Conservation (phyloP, 1,140 invertebrate species). For the Melipona quadrifasciata region DNA sequence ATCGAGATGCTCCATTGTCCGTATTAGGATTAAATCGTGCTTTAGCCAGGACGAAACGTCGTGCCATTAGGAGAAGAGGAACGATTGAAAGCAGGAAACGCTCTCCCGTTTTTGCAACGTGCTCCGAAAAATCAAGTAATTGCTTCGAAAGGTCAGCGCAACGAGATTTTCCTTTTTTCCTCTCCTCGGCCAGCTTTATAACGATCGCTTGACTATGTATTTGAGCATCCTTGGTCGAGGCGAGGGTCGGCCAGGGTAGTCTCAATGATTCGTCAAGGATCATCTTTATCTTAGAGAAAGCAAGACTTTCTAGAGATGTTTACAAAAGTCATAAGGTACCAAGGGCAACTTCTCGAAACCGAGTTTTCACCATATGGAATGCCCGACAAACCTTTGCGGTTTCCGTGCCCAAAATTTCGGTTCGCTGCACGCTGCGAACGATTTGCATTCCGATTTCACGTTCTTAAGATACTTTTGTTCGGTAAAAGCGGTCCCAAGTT, state of each 20-base stretch:
- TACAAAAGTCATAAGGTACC: conserved; percentile 64
- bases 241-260: conserved; percentile 38
- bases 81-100: not conserved
- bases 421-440: not conserved
- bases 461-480: not conserved
- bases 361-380: conserved; percentile 43
- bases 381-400: conserved; percentile 29
- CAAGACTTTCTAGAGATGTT: conserved; percentile 60
- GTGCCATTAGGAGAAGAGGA: not conserved
- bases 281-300: conserved; percentile 52
- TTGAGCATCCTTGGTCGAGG: conserved; percentile 1
- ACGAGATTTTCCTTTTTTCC: not conserved
- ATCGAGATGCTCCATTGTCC: not conserved
- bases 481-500: not conserved
- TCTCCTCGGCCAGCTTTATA: not conserved
- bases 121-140: not conserved
- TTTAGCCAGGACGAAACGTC: not conserved
- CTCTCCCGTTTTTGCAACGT: not conserved
- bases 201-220: not conserved
- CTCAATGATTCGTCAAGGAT: conserved; percentile 37
- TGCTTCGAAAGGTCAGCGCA: not conserved
- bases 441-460: not conserved
- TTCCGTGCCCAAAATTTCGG: conserved; percentile 23
- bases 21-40: not conserved
- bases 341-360: conserved; percentile 58